These are phyloP conservation scores for Oxytorus armatus DNA, from an alignment of 2,888 invertebrate genomes.

Conservation along the genomic window DNA sequence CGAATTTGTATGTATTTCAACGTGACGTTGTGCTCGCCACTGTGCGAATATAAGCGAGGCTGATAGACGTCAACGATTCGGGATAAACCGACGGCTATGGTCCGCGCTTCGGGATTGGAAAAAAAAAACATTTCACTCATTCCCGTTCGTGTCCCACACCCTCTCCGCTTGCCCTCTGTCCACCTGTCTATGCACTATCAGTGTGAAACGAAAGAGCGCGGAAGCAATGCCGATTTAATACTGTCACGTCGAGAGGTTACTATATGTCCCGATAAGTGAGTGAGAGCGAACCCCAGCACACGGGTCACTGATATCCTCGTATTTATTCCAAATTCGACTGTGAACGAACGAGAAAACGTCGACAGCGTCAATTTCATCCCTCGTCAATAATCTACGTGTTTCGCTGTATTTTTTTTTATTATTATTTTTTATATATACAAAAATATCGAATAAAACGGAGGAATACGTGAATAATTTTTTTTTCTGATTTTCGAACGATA, in stretches of 20 bases:
- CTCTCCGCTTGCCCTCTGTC: no score
- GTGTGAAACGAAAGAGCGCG: constrained; percentile 22
- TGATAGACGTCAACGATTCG: constrained; percentile 50
- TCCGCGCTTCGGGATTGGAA: constrained; percentile 38
- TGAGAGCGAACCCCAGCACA: neutral
- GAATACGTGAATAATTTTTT: neutral
- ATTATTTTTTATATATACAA: neutral
- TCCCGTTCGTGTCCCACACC: no score
- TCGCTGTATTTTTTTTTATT: constrained; percentile 1
- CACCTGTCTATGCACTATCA: neutral
- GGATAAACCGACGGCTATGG: constrained; percentile 16
- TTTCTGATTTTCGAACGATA: no score
- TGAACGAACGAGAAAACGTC: constrained; percentile 21
- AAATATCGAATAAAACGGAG: neutral
- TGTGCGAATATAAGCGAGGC: constrained; percentile 36
- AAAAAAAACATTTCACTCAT: constrained; percentile 47
- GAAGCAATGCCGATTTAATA: constrained; percentile 43
- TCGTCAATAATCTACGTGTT: constrained; percentile 10
- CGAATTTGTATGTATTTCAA: constrained; percentile 19
- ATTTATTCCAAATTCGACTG: constrained; percentile 46
- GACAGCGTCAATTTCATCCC: constrained; percentile 19
- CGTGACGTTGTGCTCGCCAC: constrained; percentile 37
- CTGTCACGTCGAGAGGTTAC: constrained; percentile 6
- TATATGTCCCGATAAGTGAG: neutral
- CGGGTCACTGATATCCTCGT: constrained; percentile 43